Conservation (phyloP, 1,140 invertebrate species). For the Pollicipes pollicipes region DNA sequence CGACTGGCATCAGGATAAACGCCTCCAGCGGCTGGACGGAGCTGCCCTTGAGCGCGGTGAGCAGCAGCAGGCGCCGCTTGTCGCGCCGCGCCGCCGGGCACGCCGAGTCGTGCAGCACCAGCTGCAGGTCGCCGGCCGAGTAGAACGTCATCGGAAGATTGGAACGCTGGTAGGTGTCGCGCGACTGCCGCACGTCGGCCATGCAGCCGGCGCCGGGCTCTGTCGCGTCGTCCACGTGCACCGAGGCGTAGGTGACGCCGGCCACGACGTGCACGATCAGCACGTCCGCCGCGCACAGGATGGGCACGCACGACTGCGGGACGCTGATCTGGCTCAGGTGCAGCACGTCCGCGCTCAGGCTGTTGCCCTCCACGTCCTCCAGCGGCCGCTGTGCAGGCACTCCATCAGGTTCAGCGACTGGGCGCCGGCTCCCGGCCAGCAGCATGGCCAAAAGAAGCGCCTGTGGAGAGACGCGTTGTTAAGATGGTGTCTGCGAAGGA, state of each 20-base stretch:
- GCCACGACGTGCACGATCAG: not conserved
- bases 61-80: not conserved
- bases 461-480: not conserved
- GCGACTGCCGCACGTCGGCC: not conserved
- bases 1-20: not conserved
- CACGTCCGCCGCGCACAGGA: not conserved
- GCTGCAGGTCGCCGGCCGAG: not conserved
- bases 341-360: not conserved
- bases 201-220: not conserved
- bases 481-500: not conserved
- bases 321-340: not conserved
- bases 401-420: not conserved
- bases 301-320: not conserved
- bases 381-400: not conserved
- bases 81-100: not conserved
- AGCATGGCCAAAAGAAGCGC: not conserved
- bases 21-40: not conserved
- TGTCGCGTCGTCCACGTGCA: not conserved
- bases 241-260: not conserved
- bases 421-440: too few relatives aligned
- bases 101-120: not conserved
- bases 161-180: not conserved
- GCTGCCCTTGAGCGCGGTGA: not conserved
- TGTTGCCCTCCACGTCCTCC: not conserved
- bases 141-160: slow-evolving; percentile 2